A percentile compares a stretch with the other conserved stretches of the same genome.
phyloP scores from a whole-genome alignment of 2,797 vertebrate species.

The Scomberomorus guttatus region DNA sequence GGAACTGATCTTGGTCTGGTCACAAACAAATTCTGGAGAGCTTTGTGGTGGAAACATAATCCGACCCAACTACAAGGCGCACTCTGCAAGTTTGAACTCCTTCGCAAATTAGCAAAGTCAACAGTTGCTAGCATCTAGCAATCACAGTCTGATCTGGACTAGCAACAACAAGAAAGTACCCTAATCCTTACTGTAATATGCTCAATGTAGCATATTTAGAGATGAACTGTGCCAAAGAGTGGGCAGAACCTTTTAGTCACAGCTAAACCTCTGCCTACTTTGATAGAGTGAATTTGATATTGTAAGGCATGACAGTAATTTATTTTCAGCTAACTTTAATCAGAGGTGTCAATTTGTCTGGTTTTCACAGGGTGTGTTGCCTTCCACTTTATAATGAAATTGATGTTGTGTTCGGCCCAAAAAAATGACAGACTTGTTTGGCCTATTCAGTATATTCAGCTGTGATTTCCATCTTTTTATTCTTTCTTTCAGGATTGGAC shows the following conservation, averaged over 20 bases:
- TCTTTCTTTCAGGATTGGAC: neutral
- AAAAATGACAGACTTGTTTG: neutral
- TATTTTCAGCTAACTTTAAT: neutral
- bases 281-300: neutral
- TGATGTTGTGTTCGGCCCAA: neutral
- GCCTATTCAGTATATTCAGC: neutral
- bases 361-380: neutral
- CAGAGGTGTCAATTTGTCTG: neutral
- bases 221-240: neutral
- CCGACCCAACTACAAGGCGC: too few species aligned
- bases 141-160: too few species aligned
- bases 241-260: neutral
- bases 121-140: too few species aligned
- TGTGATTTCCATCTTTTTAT: conserved; percentile 15
- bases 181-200: too few species aligned
- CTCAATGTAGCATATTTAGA: neutral
- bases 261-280: neutral
- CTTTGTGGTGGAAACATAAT: too few species aligned
- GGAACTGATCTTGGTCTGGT: too few species aligned
- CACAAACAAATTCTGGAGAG: too few species aligned
- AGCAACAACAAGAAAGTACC: too few species aligned
- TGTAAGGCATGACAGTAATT: neutral
- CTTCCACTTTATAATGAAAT: neutral
- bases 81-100: too few species aligned
- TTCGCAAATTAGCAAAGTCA: too few species aligned